Evolutionary conservation across 1,140 invertebrate species (phyloP).

Genomic region (Oscheius sp.): DNA sequence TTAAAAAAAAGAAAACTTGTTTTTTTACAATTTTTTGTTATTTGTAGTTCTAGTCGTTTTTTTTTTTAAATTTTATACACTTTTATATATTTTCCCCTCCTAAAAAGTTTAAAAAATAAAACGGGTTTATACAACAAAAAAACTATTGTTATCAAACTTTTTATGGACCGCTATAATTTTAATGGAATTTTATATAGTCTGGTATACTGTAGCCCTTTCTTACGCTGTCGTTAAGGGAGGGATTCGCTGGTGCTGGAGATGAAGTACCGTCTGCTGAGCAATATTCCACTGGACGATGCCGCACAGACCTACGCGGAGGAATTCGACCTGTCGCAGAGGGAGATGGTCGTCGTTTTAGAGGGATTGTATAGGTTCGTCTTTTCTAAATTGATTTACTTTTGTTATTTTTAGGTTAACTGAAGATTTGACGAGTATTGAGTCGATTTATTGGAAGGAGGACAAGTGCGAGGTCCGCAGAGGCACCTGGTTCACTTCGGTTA

Average conservation of each 20-base stretch:
- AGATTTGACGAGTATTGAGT: conserved; percentile 24
- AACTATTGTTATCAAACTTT: too few relatives aligned
- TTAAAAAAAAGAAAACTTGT: too few relatives aligned
- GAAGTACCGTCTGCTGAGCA: conserved; percentile 44
- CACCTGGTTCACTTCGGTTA: conserved; percentile 54
- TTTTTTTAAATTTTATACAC: too few relatives aligned
- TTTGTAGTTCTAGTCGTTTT: too few relatives aligned
- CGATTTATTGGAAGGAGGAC: conserved; percentile 58
- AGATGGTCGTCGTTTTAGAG: conserved; percentile 55
- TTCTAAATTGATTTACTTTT: conserved; percentile 19
- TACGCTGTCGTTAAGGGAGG: too few relatives aligned
- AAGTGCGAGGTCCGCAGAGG: conserved; percentile 49
- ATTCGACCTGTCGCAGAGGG: conserved; percentile 30
- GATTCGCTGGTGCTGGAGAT: conserved; percentile 56
- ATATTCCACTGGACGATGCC: conserved; percentile 43
- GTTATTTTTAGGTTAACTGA: conserved; percentile 25
- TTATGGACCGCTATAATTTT: too few relatives aligned
- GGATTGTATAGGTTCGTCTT: conserved; percentile 45
- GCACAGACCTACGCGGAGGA: background rate
- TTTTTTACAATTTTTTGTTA: too few relatives aligned
- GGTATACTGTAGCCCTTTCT: conserved; percentile 25
- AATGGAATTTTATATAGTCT: too few relatives aligned
- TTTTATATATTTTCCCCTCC: too few relatives aligned
- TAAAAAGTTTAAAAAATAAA: too few relatives aligned
- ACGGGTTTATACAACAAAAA: too few relatives aligned